phyloP scores from a whole-genome alignment of 2,113 vertebrate species.

The Pogonocichla stellata region DNA sequence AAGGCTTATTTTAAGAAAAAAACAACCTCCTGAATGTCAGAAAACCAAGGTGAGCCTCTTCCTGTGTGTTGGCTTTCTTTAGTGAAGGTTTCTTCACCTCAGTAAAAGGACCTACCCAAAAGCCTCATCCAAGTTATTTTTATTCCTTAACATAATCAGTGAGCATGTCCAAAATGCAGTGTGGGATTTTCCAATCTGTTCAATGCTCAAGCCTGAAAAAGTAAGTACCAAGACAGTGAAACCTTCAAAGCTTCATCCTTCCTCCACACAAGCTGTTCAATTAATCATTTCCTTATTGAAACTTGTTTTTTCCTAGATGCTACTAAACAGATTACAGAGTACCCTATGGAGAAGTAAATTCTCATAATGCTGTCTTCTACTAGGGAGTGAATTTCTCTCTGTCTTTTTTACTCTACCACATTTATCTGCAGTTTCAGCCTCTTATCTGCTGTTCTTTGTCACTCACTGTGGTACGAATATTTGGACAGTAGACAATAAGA shows the following conservation, averaged over 20 bases:
- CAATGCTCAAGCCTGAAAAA: not conserved
- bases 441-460: not conserved
- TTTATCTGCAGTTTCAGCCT: not conserved
- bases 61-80: not conserved
- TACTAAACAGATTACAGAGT: not conserved
- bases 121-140: not conserved
- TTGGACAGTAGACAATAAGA: not conserved
- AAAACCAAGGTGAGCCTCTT: not conserved
- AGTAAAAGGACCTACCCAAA: not conserved
- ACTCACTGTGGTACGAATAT: not conserved
- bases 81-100: not conserved
- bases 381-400: not conserved
- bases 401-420: not conserved
- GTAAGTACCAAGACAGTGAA: not conserved
- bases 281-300: not conserved
- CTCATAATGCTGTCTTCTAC: not conserved
- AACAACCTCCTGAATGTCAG: not conserved
- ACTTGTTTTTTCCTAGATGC: not conserved
- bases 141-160: not conserved
- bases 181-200: slow-evolving; percentile 35
- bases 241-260: not conserved
- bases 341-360: not conserved
- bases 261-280: not conserved
- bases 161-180: not conserved
- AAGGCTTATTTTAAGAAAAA: not conserved